Evolutionary conservation across 1,140 invertebrate genomes (phyloP), one percentile per base, ranked within the genome.

Genomic region (Muscidifurax raptorellus): DNA sequence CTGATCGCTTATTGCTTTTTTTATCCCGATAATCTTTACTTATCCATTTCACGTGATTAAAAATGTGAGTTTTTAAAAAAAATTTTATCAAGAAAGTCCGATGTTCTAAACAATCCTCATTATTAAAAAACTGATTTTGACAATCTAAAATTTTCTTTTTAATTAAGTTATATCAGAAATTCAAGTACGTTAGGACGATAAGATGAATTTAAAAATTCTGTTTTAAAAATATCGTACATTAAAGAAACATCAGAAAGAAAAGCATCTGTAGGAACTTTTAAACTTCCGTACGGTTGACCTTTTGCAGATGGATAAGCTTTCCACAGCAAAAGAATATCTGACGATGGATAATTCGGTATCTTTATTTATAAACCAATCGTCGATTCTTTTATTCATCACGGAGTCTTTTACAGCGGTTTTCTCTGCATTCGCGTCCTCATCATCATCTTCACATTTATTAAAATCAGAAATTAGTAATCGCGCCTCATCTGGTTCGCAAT

Each of bases 21-120:
- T 28, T 27, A 52, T 76, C 74, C 25, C 74, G 7, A 15, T 52
- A 47, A 76, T 52, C 74, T 76, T 76, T 76, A 1, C 25, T n/a
- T 1, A 52, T 47, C 44, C 74, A 76, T 28, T 76, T 76, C 1
- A 76, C 25, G 25, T 28, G 74, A 76, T 76, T 47, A 76, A 27
- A 76, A 76, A 76, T 76, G 15, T 52, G 40, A 5, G 44, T 74
- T 40, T 74, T 74, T n/a, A 74, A 74, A 13, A 28, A 76, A 76
- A 47, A 47, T 10, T 76, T 76, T 47, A 27, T n/a, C n/a, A n/a
- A n/a, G n/a, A n/a, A n/a, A n/a, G n/a, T n/a, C n/a, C n/a, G n/a
- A n/a, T n/a, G n/a, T 27, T 28, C 13, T 25, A 52, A 47, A 22
- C 74, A 76, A 1, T 2, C 15, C 1, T 76, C 10, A 1, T 0